Percentiles rank a stretch among this genome's conserved stretches.
These are phyloP conservation scores for Nebria ingens DNA, from an alignment of 1,140 invertebrate genomes.

Conservation along the genomic window DNA sequence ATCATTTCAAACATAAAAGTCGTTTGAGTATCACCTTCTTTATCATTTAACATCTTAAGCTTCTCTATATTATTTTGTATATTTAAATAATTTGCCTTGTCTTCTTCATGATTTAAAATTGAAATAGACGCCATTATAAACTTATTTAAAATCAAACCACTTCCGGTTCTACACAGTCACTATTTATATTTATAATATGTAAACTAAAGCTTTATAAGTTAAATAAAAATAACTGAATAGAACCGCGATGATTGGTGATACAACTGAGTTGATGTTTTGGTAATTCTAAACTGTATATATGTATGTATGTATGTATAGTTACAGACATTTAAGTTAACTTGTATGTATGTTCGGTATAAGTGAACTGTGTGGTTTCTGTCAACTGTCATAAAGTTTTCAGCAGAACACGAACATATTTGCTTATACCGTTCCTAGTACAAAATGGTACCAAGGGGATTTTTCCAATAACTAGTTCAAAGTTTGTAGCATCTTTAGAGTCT, in stretches of 20 bases:
- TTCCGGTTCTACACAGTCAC: neutral
- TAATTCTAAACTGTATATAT: too few relatives aligned
- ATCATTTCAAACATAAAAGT: neutral
- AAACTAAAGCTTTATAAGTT: too few relatives aligned
- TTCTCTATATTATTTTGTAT: neutral
- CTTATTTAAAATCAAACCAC: too few relatives aligned
- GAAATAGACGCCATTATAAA: neutral
- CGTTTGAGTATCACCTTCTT: neutral
- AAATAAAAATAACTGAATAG: too few relatives aligned
- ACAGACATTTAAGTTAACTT: too few relatives aligned
- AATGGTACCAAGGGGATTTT: neutral
- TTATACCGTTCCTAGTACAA: conserved; percentile 1
- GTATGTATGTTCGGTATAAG: neutral
- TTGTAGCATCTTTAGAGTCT: too few relatives aligned
- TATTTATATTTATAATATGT: neutral
- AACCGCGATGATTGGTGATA: too few relatives aligned
- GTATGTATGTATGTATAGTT: too few relatives aligned
- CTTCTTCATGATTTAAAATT: neutral
- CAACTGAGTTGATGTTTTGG: too few relatives aligned
- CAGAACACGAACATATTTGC: neutral
- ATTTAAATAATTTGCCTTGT: neutral
- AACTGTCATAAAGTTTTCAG: conserved; percentile 9
- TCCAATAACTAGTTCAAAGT: neutral
- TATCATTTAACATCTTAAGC: neutral
- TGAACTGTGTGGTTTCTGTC: neutral